Conservation (phyloP, 2,113 vertebrate genomes). For the Colistium nudipinnis region DNA sequence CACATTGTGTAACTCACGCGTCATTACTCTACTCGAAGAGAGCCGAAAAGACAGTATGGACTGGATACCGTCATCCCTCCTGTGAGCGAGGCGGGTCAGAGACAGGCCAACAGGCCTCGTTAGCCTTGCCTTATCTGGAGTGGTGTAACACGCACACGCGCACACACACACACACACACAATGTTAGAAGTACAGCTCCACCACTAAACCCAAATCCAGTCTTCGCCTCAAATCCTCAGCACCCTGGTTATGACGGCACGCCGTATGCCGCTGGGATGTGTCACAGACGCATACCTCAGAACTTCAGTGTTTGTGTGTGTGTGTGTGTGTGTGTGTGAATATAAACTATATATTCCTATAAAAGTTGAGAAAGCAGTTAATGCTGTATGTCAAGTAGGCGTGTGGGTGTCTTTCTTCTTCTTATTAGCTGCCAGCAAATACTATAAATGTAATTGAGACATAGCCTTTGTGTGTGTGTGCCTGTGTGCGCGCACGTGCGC, state of each 20-base stretch:
- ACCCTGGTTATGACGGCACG: constrained; percentile 50
- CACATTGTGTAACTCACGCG: too few species aligned
- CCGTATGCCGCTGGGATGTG: constrained; percentile 35
- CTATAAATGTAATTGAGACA: constrained; percentile 44
- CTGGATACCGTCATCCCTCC: constrained; percentile 28
- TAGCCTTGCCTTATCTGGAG: constrained; percentile 52
- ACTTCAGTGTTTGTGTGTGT: background rate
- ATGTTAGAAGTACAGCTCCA: constrained; percentile 10
- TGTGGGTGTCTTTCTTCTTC: constrained; percentile 33
- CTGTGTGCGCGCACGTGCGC: constrained; percentile 2
- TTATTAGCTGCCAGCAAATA: constrained; percentile 47
- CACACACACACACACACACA: background rate
- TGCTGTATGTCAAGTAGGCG: constrained; percentile 27
- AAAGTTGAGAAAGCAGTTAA: constrained; percentile 59
- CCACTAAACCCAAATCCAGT: constrained; percentile 32
- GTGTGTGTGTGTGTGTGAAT: constrained; percentile 2
- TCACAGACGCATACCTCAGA: constrained; percentile 47
- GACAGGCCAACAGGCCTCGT: constrained; percentile 29
- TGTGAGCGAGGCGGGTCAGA: constrained; percentile 35
- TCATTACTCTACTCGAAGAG: background rate
- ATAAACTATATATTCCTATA: constrained; percentile 22
- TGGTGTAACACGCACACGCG: constrained; percentile 23
- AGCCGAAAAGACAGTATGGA: background rate
- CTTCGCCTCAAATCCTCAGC: constrained; percentile 39
- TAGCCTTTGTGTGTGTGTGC: constrained; percentile 6